Evolutionary conservation across 2,797 vertebrate species (phyloP).

Genomic region (Dallia pectoralis): DNA sequence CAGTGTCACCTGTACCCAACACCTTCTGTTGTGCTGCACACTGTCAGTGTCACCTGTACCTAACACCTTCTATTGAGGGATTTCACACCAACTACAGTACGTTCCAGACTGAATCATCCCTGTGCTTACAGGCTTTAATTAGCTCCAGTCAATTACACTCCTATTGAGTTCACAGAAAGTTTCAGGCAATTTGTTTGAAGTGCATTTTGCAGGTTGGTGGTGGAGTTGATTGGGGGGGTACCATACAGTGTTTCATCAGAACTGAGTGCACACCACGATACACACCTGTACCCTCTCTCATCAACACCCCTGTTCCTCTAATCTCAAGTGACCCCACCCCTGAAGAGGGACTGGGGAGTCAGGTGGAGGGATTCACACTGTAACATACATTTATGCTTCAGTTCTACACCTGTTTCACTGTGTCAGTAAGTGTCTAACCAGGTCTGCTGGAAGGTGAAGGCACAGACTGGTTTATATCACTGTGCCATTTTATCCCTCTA

Average conservation of each 20-base stretch:
- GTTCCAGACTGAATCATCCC: slow-evolving; percentile 15
- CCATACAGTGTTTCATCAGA: not conserved
- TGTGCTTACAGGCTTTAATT: slow-evolving; percentile 2
- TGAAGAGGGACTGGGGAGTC: not conserved
- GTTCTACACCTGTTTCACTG: not conserved
- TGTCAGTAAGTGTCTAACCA: not conserved
- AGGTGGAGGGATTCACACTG: not conserved
- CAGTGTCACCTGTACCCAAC: not conserved
- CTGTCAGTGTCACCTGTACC: not conserved
- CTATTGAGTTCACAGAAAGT: slow-evolving; percentile 6
- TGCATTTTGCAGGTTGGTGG: slow-evolving; percentile 11
- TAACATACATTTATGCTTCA: not conserved
- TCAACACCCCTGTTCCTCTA: not conserved
- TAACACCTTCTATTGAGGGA: not conserved
- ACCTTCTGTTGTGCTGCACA: not conserved
- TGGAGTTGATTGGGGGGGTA: not conserved
- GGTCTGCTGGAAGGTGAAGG: not conserved
- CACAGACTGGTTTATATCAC: not conserved
- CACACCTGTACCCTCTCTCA: not conserved
- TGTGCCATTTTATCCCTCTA: not conserved
- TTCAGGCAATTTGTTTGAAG: slow-evolving; percentile 12
- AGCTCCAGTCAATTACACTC: slow-evolving; percentile 3
- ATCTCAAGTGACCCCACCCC: not conserved
- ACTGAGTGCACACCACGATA: not conserved
- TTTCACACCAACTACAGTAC: not conserved